These are phyloP conservation scores for Mechanitis messenoides DNA, from an alignment of 2,888 invertebrate species.

Conservation along the genomic window DNA sequence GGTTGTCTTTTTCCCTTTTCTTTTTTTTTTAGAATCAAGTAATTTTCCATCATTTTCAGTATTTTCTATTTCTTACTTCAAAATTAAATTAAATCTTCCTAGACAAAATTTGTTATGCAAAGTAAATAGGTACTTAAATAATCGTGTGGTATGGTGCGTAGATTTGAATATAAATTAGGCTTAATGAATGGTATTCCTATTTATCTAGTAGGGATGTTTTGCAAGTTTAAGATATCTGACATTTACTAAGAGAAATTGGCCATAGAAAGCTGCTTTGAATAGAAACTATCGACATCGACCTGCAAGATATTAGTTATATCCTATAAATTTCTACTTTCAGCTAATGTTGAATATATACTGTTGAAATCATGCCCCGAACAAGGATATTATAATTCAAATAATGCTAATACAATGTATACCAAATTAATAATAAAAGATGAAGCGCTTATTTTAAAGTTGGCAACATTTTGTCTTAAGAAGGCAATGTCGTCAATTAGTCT, in stretches of 20 bases:
- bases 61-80: too few species aligned
- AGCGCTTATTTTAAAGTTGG: too few species aligned
- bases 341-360: slow-evolving; percentile 23
- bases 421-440: too few species aligned
- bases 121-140: not conserved
- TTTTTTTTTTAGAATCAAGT: too few species aligned
- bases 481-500: too few species aligned
- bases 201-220: slow-evolving; percentile 25
- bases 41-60: too few species aligned
- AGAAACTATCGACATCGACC: slow-evolving; percentile 60
- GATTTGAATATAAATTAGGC: not conserved
- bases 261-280: slow-evolving; percentile 67
- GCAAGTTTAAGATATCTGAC: slow-evolving; percentile 33
- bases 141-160: not conserved
- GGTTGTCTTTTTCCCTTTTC: slow-evolving; percentile 32
- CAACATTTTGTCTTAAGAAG: too few species aligned
- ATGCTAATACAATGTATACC: too few species aligned
- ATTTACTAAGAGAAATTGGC: slow-evolving; percentile 52
- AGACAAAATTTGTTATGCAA: not conserved
- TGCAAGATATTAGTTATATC: slow-evolving; percentile 52
- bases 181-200: not conserved
- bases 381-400: too few species aligned
- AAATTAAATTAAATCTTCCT: too few species aligned
- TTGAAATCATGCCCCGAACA: not conserved
- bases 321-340: slow-evolving; percentile 56